These are phyloP conservation scores for Sakesphorus luctuosus DNA, from an alignment of 2,113 vertebrate species.

Conservation along the genomic window DNA sequence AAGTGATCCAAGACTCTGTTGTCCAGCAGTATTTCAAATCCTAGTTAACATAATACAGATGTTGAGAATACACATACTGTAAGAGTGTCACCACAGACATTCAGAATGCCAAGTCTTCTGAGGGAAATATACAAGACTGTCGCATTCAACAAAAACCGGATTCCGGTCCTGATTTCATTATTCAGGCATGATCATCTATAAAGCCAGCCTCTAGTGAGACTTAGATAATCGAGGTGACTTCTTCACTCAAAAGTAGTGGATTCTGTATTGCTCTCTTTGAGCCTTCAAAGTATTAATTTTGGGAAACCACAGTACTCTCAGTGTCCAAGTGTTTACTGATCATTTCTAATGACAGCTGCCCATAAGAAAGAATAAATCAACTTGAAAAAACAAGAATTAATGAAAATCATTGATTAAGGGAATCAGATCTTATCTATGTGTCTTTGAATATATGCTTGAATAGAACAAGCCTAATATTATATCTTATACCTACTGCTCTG, in stretches of 20 bases:
- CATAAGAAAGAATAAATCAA: background rate
- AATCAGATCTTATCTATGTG: background rate
- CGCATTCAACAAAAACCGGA: background rate
- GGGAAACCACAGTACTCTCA: background rate
- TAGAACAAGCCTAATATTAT: background rate
- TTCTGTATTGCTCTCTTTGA: background rate
- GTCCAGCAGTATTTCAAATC: background rate
- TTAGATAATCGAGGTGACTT: background rate
- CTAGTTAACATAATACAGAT: background rate
- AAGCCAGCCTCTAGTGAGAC: background rate
- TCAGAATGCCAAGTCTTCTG: background rate
- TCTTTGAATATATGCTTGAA: background rate
- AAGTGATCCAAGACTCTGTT: background rate
- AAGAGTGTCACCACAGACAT: background rate
- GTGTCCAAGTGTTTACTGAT: background rate
- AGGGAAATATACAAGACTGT: background rate
- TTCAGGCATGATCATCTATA: background rate
- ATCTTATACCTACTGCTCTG: background rate
- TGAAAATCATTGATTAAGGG: background rate
- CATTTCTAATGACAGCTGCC: background rate
- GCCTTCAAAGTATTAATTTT: background rate
- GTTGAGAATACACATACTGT: background rate
- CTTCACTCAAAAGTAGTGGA: background rate
- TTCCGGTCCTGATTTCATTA: background rate
- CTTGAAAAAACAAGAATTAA: background rate